Evolutionary conservation across 2,888 invertebrate genomes (phyloP).

Genomic region (Hofmannophila pseudospretella): DNA sequence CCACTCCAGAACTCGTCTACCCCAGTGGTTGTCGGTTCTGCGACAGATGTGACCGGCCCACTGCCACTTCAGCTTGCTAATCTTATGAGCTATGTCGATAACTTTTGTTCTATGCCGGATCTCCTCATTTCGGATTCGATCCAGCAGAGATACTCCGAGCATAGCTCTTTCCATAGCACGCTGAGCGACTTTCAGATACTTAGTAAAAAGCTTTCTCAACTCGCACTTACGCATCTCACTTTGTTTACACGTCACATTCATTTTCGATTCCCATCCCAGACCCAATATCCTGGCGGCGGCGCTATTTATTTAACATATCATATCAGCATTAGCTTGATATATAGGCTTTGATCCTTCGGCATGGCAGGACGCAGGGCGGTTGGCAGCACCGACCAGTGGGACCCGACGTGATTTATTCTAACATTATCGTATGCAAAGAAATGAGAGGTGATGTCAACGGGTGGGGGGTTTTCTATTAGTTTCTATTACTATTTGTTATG

Average conservation of each 20-base stretch:
- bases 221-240: constrained; percentile 28
- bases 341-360: constrained; percentile 65
- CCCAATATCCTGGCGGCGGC: constrained; percentile 64
- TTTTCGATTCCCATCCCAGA: constrained; percentile 49
- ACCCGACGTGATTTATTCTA: constrained; percentile 56
- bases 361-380: constrained; percentile 17
- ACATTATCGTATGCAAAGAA: constrained; percentile 56
- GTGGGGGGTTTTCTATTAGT: no score
- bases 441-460: constrained; percentile 15
- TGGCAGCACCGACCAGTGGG: constrained; percentile 32
- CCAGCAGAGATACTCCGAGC: no score
- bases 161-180: no score
- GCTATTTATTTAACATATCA: constrained; percentile 78
- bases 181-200: no score
- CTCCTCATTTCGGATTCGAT: no score
- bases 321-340: constrained; percentile 75
- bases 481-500: no score
- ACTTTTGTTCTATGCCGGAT: no score
- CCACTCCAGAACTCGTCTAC: no score
- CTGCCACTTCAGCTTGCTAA: no score
- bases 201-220: neutral
- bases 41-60: no score
- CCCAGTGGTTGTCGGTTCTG: no score
- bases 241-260: constrained; percentile 55
- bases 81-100: no score